Evolutionary conservation across 2,113 vertebrate species (phyloP).

Genomic region (Cheilinus undulatus): DNA sequence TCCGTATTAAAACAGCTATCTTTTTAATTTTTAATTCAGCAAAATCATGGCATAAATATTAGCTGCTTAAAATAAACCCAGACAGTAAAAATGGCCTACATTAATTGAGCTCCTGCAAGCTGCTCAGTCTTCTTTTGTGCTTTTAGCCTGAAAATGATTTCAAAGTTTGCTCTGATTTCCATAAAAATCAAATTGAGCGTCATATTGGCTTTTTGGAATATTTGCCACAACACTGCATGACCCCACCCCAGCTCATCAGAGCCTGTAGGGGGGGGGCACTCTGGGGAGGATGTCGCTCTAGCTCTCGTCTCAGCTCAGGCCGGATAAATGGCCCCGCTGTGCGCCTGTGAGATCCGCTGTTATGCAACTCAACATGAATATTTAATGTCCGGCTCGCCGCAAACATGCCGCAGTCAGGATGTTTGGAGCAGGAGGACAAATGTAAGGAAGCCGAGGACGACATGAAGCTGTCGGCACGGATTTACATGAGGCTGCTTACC

Average conservation of each 20-base stretch:
- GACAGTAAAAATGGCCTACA: not conserved
- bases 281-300: conserved; percentile 11
- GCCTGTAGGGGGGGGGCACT: conserved; percentile 8
- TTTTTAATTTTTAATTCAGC: no score
- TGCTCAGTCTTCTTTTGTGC: not conserved
- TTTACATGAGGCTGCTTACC: conserved; percentile 11
- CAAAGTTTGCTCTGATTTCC: not conserved
- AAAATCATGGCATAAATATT: no score
- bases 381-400: conserved; percentile 46
- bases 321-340: conserved; percentile 46
- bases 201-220: conserved; percentile 9
- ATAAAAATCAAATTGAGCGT: conserved; percentile 1
- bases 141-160: not conserved
- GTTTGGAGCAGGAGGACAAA: conserved; percentile 46
- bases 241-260: not conserved
- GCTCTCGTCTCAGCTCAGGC: conserved; percentile 27
- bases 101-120: not conserved
- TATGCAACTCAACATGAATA: conserved; percentile 57
- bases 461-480: conserved; percentile 34
- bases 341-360: conserved; percentile 33
- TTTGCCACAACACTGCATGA: not conserved
- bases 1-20: no score
- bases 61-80: not conserved
- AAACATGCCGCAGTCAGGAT: conserved; percentile 35
- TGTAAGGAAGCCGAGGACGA: conserved; percentile 23